Evolutionary conservation across 2,797 vertebrate genomes (phyloP), one percentile per base, ranked within the genome.

Genomic region (Babyrousa celebensis): DNA sequence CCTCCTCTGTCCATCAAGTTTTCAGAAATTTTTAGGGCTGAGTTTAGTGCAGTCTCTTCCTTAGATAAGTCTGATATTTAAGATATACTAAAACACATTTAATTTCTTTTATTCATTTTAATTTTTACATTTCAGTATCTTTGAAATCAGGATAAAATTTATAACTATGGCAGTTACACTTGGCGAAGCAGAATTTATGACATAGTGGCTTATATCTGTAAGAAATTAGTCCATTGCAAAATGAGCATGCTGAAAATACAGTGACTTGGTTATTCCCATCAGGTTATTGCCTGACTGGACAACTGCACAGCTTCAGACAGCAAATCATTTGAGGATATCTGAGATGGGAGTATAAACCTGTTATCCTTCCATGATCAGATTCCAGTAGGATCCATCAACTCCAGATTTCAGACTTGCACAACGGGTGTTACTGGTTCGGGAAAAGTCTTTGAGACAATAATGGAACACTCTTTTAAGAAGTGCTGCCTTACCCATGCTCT

Each of bases 401-500:
- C 63, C 25, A 84, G 25, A 89, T 72, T 89, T 91, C 48, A 96
- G 78, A 85, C 56, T 67, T 68, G 27, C 48, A 52, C 15, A 40
- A 32, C 82, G 62, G 29, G n/a, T 36, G 27, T 71, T 79, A 15
- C 5, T 72, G 36, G 36, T 67, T 96, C 93, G 74, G 62, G 62
- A 54, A 74, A 72, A 75, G 23, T 75, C 2, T 27, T 84, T 54
- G 48, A 56, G 56, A 29, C 70, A 60, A 15, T 54, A 84, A 92
- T 58, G 56, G 71, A 85, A 17, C 12, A 11, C 54, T 56, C 8
- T 79, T 60, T 87, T 86, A 91, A 63, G 52, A 92, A 84, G 62
- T 32, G 75, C 75, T 32, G 52, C 75, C 52, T 78, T 52, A 21
- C 12, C 29, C 52, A 32, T 4, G 29, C 48, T 32, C 29, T 56